Base-by-base conservation (phyloP, 1,140 invertebrate genomes). In the Zaprionus camerounensis region DNA sequence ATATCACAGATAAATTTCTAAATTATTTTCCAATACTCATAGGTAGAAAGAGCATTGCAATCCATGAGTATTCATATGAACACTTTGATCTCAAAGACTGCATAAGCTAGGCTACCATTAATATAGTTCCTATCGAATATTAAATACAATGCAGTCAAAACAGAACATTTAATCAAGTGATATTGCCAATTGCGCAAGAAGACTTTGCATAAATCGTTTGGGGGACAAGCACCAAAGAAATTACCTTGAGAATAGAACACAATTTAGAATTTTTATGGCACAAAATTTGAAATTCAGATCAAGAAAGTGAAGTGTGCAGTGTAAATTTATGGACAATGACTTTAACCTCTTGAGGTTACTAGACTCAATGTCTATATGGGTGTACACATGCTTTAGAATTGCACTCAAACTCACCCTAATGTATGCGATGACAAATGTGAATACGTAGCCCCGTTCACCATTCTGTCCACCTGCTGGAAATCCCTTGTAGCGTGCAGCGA, bases 361-460 rank as follows among this genome's bases (percentile, higher is more conserved):
- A 24, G 4, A 24, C 24, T 24, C 4, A 24, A 24, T 24, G 24
- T 26, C 4, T 5, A 26, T 26, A 26, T 26, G 0, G 24, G 24
- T 26, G 5, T 24, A 24, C 4, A 22, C 2, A 22, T 22, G 24
- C 24, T 26, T 26, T 26, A 53, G 36, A 26, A 15, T 4, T 36
- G 20, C 53, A 20, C 5, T 15, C 13, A 3, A 5, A 93, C 94
- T 94, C 93, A 97, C 97, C 92, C 99, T 95, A 17, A 99, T 96
- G 92, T 99, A 99, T 15, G 99, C 99, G 71, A 99, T 99, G n/a
- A 99, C 98, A 93, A 99, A 99, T 0, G 99, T 99, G 6, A 99
- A 93, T 72, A 98, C 96, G 82, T 99, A 99, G 6, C 99, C 99
- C 41, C 97, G 94, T 92, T 98, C 96, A 0, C 99, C 99, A 92